Conservation (phyloP, 2,888 invertebrate genomes). For the Biston betularia region DNA sequence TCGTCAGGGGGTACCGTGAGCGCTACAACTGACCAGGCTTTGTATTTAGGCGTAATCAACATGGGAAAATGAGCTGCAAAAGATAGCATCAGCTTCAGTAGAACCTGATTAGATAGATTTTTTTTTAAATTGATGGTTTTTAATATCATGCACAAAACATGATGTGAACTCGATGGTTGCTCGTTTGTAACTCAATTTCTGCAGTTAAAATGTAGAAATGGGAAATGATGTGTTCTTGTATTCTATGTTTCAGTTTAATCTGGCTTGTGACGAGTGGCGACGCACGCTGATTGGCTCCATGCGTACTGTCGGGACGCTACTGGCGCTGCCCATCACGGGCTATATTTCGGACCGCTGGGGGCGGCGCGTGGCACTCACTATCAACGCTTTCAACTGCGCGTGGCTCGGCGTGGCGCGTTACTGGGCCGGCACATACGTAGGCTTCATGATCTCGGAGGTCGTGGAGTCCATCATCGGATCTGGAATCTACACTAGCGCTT, state of each 20-base stretch:
- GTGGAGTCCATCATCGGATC: conserved; percentile 88
- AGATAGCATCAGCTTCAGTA: too few species aligned
- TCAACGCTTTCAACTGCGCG: conserved; percentile 86
- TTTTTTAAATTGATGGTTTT: too few species aligned
- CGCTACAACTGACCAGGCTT: too few species aligned
- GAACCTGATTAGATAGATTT: too few species aligned
- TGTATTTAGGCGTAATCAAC: too few species aligned
- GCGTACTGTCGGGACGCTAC: conserved; percentile 88
- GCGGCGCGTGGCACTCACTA: conserved; percentile 84
- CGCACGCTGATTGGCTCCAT: conserved; percentile 90
- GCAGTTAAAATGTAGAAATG: not conserved
- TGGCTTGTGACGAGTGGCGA: conserved; percentile 89
- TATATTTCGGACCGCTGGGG: conserved; percentile 91
- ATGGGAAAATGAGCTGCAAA: too few species aligned
- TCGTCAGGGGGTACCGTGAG: too few species aligned
- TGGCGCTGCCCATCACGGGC: conserved; percentile 89
- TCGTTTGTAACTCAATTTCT: too few species aligned
- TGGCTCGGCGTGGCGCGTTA: conserved; percentile 88
- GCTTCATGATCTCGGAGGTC: conserved; percentile 89
- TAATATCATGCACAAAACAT: too few species aligned
- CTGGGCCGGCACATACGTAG: conserved; percentile 86
- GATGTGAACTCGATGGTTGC: too few species aligned
- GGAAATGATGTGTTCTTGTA: not conserved
- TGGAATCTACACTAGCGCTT: conserved; percentile 89
- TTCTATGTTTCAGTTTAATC: conserved; percentile 79